These are phyloP conservation scores for Piaya cayana DNA, from an alignment of 2,113 vertebrate genomes.

Conservation along the genomic window DNA sequence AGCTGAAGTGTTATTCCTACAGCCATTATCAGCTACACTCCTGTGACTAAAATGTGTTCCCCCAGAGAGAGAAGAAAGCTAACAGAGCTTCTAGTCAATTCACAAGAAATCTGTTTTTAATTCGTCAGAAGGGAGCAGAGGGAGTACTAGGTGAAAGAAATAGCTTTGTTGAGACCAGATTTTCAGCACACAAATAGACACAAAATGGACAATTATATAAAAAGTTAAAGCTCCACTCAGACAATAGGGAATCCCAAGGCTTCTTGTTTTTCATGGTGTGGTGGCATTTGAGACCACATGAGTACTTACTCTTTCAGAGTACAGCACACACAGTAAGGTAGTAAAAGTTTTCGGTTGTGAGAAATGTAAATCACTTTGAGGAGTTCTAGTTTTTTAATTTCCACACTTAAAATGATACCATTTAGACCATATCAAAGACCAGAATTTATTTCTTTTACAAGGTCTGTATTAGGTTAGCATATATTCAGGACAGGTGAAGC, in stretches of 20 bases:
- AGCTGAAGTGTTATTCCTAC: slow-evolving; percentile 64
- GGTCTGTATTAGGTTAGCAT: background rate
- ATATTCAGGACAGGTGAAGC: background rate
- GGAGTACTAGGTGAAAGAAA: slow-evolving; percentile 29
- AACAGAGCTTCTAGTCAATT: slow-evolving; percentile 15
- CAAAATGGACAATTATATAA: background rate
- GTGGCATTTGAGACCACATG: background rate
- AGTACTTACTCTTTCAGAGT: background rate
- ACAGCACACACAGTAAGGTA: background rate
- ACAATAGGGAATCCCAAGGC: background rate
- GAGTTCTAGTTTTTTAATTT: slow-evolving; percentile 16
- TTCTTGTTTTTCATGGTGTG: background rate
- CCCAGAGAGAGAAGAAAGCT: slow-evolving; percentile 40
- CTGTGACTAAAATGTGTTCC: slow-evolving; percentile 52
- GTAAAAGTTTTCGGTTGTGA: background rate
- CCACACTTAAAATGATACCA: background rate
- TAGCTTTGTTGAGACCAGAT: background rate
- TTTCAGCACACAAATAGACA: slow-evolving; percentile 12
- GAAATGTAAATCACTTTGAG: slow-evolving; percentile 3
- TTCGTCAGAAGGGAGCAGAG: slow-evolving; percentile 25
- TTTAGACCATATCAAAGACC: background rate
- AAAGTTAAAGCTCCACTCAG: background rate
- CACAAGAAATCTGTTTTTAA: slow-evolving; percentile 38
- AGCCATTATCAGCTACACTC: slow-evolving; percentile 60
- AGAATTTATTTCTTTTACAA: background rate